These are phyloP conservation scores for Aphelocoma californica DNA, from an alignment of 2,797 vertebrate species.

Conservation along the genomic window DNA sequence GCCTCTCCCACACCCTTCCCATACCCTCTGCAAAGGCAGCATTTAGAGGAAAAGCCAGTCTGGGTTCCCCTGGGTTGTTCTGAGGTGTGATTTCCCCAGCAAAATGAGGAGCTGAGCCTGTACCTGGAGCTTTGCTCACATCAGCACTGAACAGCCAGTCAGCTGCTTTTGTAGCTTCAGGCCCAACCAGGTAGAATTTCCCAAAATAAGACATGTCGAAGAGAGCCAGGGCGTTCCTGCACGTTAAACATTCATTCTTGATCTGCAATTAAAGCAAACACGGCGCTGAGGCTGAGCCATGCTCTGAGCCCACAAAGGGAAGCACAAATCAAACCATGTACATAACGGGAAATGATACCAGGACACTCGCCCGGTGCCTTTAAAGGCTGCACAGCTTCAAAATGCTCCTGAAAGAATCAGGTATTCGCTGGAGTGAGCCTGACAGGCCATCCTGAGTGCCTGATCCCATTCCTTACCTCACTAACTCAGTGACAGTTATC, in stretches of 20 bases:
- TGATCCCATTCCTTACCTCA: neutral
- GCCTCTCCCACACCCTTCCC: neutral
- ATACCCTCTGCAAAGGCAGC: neutral
- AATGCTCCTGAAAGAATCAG: neutral
- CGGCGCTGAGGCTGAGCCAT: fast-evolving
- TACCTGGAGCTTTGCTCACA: slow-evolving; percentile 89
- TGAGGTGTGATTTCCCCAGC: neutral
- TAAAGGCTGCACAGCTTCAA: neutral
- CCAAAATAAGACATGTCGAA: slow-evolving; percentile 99
- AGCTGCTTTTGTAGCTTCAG: slow-evolving; percentile 86
- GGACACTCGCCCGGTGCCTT: neutral
- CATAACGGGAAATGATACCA: neutral
- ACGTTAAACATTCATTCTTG: slow-evolving; percentile 87
- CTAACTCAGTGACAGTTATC: neutral
- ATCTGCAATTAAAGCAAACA: slow-evolving; percentile 78
- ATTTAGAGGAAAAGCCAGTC: neutral
- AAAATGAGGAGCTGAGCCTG: neutral
- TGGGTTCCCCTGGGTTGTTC: neutral
- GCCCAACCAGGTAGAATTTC: slow-evolving; percentile 94
- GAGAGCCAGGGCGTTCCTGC: slow-evolving; percentile 84
- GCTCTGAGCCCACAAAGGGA: neutral
- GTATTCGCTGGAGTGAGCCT: neutral
- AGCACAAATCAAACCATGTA: neutral
- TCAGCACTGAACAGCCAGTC: slow-evolving; percentile 95
- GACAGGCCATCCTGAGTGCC: neutral